Conservation (phyloP, 1,140 invertebrate genomes). For the Bombus polaris region DNA sequence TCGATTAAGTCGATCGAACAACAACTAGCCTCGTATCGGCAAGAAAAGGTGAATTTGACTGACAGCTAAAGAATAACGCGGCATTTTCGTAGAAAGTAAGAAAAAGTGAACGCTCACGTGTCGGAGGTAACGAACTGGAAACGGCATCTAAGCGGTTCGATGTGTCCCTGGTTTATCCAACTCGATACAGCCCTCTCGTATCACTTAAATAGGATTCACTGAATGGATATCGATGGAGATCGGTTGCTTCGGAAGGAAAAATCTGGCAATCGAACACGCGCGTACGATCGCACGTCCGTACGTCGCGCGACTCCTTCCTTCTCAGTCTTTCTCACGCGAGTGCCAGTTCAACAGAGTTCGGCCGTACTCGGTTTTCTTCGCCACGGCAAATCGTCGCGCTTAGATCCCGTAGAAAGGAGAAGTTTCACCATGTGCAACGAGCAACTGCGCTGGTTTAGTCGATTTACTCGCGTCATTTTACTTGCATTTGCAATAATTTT, state of each 20-base stretch:
- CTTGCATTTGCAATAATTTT: too few species aligned
- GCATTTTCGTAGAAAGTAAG: constrained; percentile 26
- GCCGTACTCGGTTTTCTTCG: constrained; percentile 8
- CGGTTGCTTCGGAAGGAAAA: background rate
- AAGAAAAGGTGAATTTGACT: background rate
- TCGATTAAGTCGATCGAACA: background rate
- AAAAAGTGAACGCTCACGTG: constrained; percentile 49
- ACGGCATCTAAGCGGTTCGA: constrained; percentile 13
- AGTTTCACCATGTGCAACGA: constrained; percentile 22
- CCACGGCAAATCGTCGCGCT: background rate
- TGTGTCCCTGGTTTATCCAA: background rate
- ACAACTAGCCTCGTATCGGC: background rate
- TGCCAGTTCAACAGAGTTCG: background rate
- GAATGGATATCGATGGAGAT: background rate
- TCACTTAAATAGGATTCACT: background rate
- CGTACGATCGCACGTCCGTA: background rate
- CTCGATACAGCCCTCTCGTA: background rate
- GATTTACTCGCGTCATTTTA: background rate
- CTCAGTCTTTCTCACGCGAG: constrained; percentile 22
- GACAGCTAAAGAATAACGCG: background rate
- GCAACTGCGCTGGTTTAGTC: background rate
- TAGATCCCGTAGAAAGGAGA: constrained; percentile 35
- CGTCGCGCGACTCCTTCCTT: too few species aligned
- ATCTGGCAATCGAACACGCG: background rate
- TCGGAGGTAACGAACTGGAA: constrained; percentile 21